A percentile compares a stretch with the other conserved stretches of the same genome.
These are phyloP conservation scores for Arrhopalites spinosus DNA, from an alignment of 2,888 invertebrate species.

Conservation along the genomic window DNA sequence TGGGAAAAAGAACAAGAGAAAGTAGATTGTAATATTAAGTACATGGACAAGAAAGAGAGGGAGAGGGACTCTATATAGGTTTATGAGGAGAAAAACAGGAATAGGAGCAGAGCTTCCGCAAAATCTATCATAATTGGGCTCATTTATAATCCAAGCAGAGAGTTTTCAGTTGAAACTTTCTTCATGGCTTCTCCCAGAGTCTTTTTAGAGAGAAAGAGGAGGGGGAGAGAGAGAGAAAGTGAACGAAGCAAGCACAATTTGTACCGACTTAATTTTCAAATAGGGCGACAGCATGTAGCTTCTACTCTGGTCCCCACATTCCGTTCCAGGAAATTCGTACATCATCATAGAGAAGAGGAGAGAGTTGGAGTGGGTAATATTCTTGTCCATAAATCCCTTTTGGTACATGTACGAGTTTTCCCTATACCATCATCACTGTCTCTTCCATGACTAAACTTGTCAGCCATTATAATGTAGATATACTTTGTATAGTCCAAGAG, in stretches of 20 bases:
- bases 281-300: constrained; percentile 1
- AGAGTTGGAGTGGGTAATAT: not conserved
- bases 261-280: constrained; percentile 18
- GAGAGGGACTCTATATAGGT: not conserved
- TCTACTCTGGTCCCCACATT: too few species aligned
- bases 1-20: not conserved
- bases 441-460: constrained; percentile 4
- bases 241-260: constrained; percentile 20
- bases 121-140: constrained; percentile 35
- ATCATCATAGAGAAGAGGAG: not conserved
- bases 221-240: not conserved
- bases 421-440: not conserved
- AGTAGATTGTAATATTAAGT: not conserved
- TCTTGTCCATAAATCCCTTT: not conserved
- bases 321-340: not conserved
- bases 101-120: constrained; percentile 1
- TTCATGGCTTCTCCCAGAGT: not conserved
- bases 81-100: constrained; percentile 10
- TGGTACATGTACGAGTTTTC: too few species aligned
- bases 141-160: constrained; percentile 37
- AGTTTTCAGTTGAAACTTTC: constrained; percentile 12
- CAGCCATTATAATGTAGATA: not conserved
- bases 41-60: not conserved
- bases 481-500: not conserved
- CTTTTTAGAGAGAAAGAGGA: not conserved